Evolutionary conservation across 2,888 invertebrate genomes (phyloP).

Genomic region (Pristionchus exspectatus): DNA sequence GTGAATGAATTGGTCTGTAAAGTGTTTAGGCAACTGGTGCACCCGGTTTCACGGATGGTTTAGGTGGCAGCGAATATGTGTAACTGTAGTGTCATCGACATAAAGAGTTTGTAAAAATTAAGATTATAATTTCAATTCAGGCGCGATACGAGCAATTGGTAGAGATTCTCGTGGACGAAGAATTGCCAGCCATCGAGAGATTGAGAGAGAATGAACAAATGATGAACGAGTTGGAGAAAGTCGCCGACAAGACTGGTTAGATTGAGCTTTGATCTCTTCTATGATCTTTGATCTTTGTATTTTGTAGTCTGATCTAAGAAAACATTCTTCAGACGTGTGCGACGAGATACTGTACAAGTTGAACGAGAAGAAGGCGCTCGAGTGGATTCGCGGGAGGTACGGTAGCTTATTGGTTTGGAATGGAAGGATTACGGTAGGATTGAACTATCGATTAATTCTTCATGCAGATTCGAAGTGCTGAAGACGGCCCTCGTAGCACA

Average conservation of each 20-base stretch:
- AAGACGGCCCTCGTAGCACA: slow-evolving; percentile 60
- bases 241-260: slow-evolving; percentile 64
- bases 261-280: slow-evolving; percentile 19
- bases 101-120: too few species aligned
- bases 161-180: slow-evolving; percentile 66
- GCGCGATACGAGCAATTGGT: slow-evolving; percentile 62
- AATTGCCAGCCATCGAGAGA: slow-evolving; percentile 57
- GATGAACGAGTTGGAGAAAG: slow-evolving; percentile 58
- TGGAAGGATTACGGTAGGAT: background rate
- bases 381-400: slow-evolving; percentile 66
- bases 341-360: slow-evolving; percentile 65
- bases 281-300: background rate
- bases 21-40: background rate
- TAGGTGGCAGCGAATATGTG: background rate
- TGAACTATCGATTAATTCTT: background rate
- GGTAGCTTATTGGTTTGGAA: background rate
- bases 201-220: slow-evolving; percentile 61
- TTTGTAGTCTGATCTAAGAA: slow-evolving; percentile 6
- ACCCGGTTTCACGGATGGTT: background rate
- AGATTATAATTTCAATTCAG: slow-evolving; percentile 50
- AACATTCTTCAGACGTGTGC: slow-evolving; percentile 60
- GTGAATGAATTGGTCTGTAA: background rate
- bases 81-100: background rate
- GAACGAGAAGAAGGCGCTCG: slow-evolving; percentile 65
- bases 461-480: slow-evolving; percentile 60